Evolutionary conservation across 2,113 vertebrate species (phyloP).

Genomic region (Myiopsitta monachus): DNA sequence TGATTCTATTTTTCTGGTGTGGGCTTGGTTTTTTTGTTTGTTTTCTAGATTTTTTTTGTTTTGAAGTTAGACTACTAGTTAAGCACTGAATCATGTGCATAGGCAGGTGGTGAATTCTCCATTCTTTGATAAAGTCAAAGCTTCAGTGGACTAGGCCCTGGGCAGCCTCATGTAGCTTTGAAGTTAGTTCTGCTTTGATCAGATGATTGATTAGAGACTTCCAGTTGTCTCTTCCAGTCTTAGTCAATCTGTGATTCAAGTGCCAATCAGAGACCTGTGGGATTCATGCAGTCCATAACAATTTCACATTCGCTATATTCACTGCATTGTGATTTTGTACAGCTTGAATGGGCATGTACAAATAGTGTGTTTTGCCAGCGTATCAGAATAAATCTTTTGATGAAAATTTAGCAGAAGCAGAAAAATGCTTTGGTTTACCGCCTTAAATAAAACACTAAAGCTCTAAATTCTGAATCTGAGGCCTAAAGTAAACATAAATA

Average conservation of each 20-base stretch:
- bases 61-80: background rate
- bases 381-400: background rate
- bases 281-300: background rate
- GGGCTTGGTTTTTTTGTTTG: background rate
- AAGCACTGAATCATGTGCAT: background rate
- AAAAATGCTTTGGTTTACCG: background rate
- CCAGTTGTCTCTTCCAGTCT: background rate
- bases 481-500: background rate
- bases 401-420: background rate
- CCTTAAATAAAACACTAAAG: background rate
- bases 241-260: background rate
- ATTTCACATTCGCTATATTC: background rate
- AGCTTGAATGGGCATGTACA: background rate
- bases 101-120: background rate
- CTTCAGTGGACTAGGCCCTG: background rate
- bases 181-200: background rate
- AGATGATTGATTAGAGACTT: background rate
- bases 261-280: accelerated
- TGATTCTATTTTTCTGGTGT: background rate
- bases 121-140: background rate
- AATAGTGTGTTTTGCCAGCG: background rate
- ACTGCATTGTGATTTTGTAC: background rate
- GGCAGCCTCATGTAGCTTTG: background rate
- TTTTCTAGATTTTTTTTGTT: background rate
- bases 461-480: background rate